Base-by-base conservation (phyloP, 2,797 vertebrate species). In the Cottoperca gobio region DNA sequence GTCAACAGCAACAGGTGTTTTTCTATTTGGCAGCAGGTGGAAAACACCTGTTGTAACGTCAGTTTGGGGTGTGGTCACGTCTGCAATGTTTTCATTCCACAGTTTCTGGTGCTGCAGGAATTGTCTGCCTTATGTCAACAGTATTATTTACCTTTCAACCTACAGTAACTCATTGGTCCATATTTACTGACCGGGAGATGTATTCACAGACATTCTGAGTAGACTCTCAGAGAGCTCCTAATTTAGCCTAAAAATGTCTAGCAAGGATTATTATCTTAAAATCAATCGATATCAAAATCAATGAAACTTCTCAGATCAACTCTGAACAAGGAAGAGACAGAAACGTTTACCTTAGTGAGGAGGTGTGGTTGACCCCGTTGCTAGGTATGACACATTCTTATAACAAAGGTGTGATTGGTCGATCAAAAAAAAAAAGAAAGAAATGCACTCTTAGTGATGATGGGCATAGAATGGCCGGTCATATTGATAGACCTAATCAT, bases 11-110 rank as follows among this genome's bases (percentile, higher is more conserved):
- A 2, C 17, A n/a, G 16, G 28, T 43, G 57, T 19, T 13, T 48
- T 45, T 19, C 21, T 0, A 7, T 35, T 42, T 10, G 5, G 55
- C 28, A 45, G 5, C 1, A 40, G 19, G 63, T 17, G 24, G 53
- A 52, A 82, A 80, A 70, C 42, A 73, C 68, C 17, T 24, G 62
- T 13, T 48, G 64, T 24, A 16, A 37, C 12, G 13, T 21, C 35
- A 24, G 10, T 21, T 19, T 6, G 1, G 13, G 69, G 33, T 0
- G 53, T 37, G 64, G 1, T 39, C 6, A 12, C 16, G 67, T 33
- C 8, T 17, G 24, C 3, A 26, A 9, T 11, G 7, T 8, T 66
- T 46, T 68, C 70, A 68, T 68, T 73, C 52, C 67, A 55, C 17
- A 8, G 19, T 65, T 66, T 72, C 40, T 9, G 66, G 33, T 1